Conservation (phyloP, 2,113 vertebrate genomes). For the Raja brachyura region DNA sequence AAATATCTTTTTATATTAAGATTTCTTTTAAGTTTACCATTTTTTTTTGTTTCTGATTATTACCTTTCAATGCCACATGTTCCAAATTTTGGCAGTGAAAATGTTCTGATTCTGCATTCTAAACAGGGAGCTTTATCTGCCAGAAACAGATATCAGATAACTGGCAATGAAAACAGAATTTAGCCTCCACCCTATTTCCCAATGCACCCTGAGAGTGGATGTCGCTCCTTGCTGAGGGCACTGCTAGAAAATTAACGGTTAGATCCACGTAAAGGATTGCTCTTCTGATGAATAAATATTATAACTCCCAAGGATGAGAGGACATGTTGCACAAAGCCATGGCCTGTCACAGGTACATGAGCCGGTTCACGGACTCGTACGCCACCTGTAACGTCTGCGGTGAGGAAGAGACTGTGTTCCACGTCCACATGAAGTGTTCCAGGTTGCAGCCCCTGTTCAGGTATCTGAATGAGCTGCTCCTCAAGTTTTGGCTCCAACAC, state of each 20-base stretch:
- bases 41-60: neutral
- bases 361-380: no score
- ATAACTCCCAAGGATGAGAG: neutral
- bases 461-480: no score
- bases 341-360: no score
- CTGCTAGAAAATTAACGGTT: constrained; percentile 6
- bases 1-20: neutral
- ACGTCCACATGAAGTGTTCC: no score
- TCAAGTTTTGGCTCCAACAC: no score
- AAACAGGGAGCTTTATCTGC: neutral
- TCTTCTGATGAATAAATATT: neutral
- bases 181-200: neutral
- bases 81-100: neutral
- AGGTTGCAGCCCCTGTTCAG: no score
- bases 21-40: neutral
- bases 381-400: no score
- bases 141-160: neutral
- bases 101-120: neutral
- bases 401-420: no score
- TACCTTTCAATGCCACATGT: neutral
- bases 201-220: neutral
- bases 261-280: neutral
- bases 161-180: neutral
- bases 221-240: neutral
- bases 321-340: no score